phyloP scores from a whole-genome alignment of 2,797 vertebrate species.

The Taeniopygia guttata region DNA sequence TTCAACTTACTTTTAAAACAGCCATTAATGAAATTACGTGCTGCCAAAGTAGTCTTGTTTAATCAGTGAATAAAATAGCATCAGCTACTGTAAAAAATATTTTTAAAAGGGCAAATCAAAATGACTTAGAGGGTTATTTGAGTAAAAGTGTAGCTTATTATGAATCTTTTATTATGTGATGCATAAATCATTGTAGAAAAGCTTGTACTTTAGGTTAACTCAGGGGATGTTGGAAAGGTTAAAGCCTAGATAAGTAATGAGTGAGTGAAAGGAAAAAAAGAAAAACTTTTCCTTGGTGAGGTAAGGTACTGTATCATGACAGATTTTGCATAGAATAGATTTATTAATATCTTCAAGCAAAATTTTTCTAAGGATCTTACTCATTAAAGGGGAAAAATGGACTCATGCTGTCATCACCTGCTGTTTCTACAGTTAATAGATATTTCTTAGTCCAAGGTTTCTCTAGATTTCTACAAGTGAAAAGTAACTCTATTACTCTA shows the following conservation, averaged over 20 bases:
- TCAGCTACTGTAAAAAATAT: neutral
- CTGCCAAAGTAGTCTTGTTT: neutral
- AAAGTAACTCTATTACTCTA: neutral
- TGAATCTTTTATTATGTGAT: conserved; percentile 63
- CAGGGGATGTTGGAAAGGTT: conserved; percentile 63
- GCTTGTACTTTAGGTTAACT: conserved; percentile 38
- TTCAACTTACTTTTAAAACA: neutral
- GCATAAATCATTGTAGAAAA: conserved; percentile 72
- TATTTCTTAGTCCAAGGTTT: neutral
- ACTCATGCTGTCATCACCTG: neutral
- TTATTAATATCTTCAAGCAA: conserved; percentile 59
- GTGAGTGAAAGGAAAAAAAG: conserved; percentile 33
- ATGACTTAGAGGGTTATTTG: neutral
- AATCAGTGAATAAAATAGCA: neutral
- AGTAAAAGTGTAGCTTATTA: conserved; percentile 50
- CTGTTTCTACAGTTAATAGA: conserved; percentile 16
- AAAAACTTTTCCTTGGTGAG: neutral
- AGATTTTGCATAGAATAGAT: conserved; percentile 47
- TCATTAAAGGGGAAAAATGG: conserved; percentile 3
- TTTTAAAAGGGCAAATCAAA: neutral
- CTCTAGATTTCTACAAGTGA: neutral
- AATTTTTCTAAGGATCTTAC: conserved; percentile 27
- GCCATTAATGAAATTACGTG: neutral
- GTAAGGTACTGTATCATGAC: neutral
- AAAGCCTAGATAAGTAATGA: conserved; percentile 65